Evolutionary conservation across 2,113 vertebrate species (phyloP), one percentile per base, ranked within the genome.

Genomic region (Rutilus rutilus): DNA sequence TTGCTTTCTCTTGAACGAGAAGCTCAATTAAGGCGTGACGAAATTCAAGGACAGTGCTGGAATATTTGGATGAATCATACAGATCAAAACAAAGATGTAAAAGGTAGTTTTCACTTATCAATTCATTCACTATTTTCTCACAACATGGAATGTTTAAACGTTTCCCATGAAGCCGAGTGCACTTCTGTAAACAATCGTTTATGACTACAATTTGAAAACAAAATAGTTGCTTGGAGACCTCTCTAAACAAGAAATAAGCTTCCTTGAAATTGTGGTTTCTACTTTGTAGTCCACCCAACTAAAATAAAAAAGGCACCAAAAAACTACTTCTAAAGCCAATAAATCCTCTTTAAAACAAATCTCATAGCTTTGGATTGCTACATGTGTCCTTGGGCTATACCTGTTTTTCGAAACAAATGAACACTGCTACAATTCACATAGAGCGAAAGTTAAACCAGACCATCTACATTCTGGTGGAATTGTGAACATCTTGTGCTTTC

Each of bases 391-490:
- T 27, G 62, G 25, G 42, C 62, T 23, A 21, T 50, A 30, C 60
- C 36, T 67, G 17, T 64, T 80, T 42, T 79, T 80, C 6, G 39
- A 80, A 50, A 65, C 59, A 81, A 62, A 47, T 30, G 1, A 47
- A 64, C 82, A 47, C 76, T 84, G 81, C 52, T 6, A 50, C 76
- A n/a, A 60, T 57, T 50, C 87, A 83, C 52, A 83, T 45, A 45
- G 15, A 59, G n/a, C 42, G 69, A 77, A 82, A 82, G 83, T 78
- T 71, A 78, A 88, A 85, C 69, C 78, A 85, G 87, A 83, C 75
- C 4, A 33, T 65, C 27, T 67, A 17, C 77, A 74, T 82, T 52
- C 47, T 39, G 47, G 15, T 62, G 85, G 65, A 82, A 83, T 78
- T 60, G 83, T 78, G 65, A 87, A 87, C 78, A 89, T 79, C 33